A percentile compares a stretch with the other conserved stretches of the same genome.
Evolutionary conservation across 37 sponge, comb jelly and placozoan genomes (phyloP).

Genomic region (Axinella damicornis): DNA sequence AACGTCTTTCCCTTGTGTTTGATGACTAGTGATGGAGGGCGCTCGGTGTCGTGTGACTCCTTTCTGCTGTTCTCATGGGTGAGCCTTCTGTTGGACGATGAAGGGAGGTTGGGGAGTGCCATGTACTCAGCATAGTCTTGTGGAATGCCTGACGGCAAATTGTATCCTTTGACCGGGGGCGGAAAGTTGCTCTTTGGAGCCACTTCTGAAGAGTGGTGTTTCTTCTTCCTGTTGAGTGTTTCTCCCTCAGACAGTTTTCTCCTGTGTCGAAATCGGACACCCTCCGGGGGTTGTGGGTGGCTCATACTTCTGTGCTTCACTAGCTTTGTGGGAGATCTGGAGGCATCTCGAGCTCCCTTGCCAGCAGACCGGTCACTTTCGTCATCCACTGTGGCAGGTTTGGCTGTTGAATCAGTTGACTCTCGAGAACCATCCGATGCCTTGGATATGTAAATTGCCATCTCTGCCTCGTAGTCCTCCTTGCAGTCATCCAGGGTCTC

Average conservation of each 20-base stretch:
- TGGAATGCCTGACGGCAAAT: constrained; percentile 4
- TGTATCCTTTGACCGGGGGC: constrained; percentile 13
- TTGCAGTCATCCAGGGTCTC: constrained; percentile 58
- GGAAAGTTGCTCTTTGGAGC: constrained; percentile 12
- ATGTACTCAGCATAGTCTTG: constrained; percentile 23
- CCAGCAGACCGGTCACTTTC: constrained; percentile 5
- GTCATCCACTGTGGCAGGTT: not conserved
- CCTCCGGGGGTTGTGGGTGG: not conserved
- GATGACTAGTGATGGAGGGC: constrained; percentile 25
- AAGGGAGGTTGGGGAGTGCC: not conserved
- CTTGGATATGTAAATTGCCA: constrained; percentile 23
- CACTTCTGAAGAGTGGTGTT: constrained; percentile 13
- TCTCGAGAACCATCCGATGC: constrained; percentile 12
- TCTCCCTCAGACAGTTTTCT: constrained; percentile 10
- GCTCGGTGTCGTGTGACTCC: not conserved
- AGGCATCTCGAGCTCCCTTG: not conserved
- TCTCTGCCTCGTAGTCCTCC: constrained; percentile 23
- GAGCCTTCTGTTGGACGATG: not conserved
- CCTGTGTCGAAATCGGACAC: constrained; percentile 2
- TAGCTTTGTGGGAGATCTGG: not conserved
- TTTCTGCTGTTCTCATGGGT: not conserved
- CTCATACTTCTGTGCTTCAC: constrained; percentile 2
- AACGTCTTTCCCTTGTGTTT: constrained; percentile 64
- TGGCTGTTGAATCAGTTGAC: not conserved
- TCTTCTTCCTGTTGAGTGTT: not conserved